Conservation (phyloP, 1,140 invertebrate genomes). For the Magallana angulata region DNA sequence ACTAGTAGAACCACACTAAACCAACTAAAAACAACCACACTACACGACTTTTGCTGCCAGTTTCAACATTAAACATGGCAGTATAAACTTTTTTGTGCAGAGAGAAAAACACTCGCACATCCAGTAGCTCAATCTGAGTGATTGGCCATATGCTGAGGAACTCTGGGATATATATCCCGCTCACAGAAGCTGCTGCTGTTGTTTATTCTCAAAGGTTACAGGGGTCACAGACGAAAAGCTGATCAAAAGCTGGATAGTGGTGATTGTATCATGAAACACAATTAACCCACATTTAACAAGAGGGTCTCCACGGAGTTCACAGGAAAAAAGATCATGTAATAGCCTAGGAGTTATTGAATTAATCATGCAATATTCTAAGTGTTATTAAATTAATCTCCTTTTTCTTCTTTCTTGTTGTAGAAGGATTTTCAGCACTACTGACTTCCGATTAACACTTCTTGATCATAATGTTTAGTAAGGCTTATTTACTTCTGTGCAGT, state of each 20-base stretch:
- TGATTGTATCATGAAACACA: slow-evolving; percentile 33
- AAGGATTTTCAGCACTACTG: slow-evolving; percentile 33
- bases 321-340: slow-evolving; percentile 5
- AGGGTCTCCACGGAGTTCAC: slow-evolving; percentile 14
- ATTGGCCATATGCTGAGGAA: slow-evolving; percentile 25
- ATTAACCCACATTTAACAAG: slow-evolving; percentile 32
- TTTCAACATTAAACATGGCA: slow-evolving; percentile 13
- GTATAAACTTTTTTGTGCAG: slow-evolving; percentile 25
- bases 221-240: slow-evolving; percentile 29
- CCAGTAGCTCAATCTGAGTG: slow-evolving; percentile 20
- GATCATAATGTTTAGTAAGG: slow-evolving; percentile 31
- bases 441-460: slow-evolving; percentile 31
- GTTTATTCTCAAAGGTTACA: slow-evolving; percentile 39
- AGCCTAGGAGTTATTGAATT: slow-evolving; percentile 18
- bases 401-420: slow-evolving; percentile 34
- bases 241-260: slow-evolving; percentile 27
- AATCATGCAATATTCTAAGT: slow-evolving; percentile 30
- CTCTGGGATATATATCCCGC: slow-evolving; percentile 13
- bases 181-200: neutral
- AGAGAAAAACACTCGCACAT: slow-evolving; percentile 26
- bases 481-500: slow-evolving; percentile 16
- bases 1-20: neutral
- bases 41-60: slow-evolving; percentile 8
- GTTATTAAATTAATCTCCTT: slow-evolving; percentile 38
- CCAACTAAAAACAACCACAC: slow-evolving; percentile 19